Conservation (phyloP, 2,797 vertebrate species). For the Notolabrus celidotus region DNA sequence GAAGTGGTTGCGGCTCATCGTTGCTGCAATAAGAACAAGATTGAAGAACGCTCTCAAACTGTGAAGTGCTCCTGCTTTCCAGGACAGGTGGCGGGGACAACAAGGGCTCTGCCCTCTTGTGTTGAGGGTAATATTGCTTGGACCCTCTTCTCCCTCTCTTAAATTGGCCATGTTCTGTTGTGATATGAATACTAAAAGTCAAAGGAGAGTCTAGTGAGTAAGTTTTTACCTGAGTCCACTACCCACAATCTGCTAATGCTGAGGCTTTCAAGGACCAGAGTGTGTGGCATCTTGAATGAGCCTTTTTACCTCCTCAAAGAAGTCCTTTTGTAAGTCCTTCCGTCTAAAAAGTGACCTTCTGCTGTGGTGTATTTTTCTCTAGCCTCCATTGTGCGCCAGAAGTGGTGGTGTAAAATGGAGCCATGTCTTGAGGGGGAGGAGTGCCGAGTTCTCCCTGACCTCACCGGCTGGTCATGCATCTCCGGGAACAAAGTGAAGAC, state of each 20-base stretch:
- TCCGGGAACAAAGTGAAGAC: slow-evolving; percentile 86
- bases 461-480: slow-evolving; percentile 85
- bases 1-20: slow-evolving; percentile 94
- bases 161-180: slow-evolving; percentile 27
- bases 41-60: slow-evolving; percentile 95
- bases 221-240: slow-evolving; percentile 15
- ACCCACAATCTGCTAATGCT: background rate
- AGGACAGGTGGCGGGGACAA: slow-evolving; percentile 96
- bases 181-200: slow-evolving; percentile 47
- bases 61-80: slow-evolving; percentile 97
- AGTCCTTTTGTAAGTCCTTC: slow-evolving; percentile 39
- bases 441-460: slow-evolving; percentile 84
- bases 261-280: slow-evolving; percentile 33
- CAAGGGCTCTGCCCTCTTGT: slow-evolving; percentile 92
- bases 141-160: slow-evolving; percentile 35
- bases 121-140: slow-evolving; percentile 88
- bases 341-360: slow-evolving; percentile 64
- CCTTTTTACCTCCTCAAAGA: slow-evolving; percentile 32
- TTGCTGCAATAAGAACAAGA: slow-evolving; percentile 97
- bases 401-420: slow-evolving; percentile 88
- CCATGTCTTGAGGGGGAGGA: slow-evolving; percentile 83
- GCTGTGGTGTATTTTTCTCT: slow-evolving; percentile 37
- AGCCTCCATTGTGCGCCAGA: slow-evolving; percentile 85
- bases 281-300: slow-evolving; percentile 48
- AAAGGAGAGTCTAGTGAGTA: slow-evolving; percentile 25